Evolutionary conservation across 2,888 invertebrate species (phyloP).

Genomic region (Mythimna lalbum): DNA sequence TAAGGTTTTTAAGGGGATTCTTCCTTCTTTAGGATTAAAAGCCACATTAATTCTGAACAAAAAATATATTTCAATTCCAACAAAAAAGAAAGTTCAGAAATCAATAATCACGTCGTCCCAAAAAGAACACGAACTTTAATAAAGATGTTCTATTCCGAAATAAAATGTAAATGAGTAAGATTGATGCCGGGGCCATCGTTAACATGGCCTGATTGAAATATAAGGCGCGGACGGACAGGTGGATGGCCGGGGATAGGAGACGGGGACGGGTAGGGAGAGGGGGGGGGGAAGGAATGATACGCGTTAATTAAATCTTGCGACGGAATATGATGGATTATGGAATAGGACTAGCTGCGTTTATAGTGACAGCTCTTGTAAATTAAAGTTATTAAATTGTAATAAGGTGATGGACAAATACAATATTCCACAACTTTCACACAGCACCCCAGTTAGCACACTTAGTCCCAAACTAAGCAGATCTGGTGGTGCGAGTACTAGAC

Average conservation of each 20-base stretch:
- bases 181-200: slow-evolving; percentile 53
- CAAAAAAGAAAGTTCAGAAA: background rate
- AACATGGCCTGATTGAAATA: slow-evolving; percentile 58
- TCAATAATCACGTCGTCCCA: slow-evolving; percentile 10
- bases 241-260: slow-evolving; percentile 14
- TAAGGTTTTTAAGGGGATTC: too few relatives aligned
- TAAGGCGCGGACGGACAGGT: slow-evolving; percentile 52
- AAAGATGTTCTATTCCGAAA: slow-evolving; percentile 50
- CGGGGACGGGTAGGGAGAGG: background rate
- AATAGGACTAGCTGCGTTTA: slow-evolving; percentile 29
- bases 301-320: slow-evolving; percentile 58
- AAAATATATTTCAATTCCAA: background rate
- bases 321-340: slow-evolving; percentile 56
- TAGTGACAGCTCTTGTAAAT: slow-evolving; percentile 41
- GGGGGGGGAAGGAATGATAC: slow-evolving; percentile 29
- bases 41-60: background rate
- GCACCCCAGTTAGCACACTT: too few relatives aligned
- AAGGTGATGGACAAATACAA: background rate
- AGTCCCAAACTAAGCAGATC: too few relatives aligned
- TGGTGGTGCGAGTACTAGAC: too few relatives aligned
- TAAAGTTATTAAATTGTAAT: slow-evolving; percentile 25
- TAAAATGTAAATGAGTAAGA: slow-evolving; percentile 63
- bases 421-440: too few relatives aligned
- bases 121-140: slow-evolving; percentile 46
- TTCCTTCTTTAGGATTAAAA: background rate